These are phyloP conservation scores for Pachyuromys duprasi DNA, from an alignment of 2,797 vertebrate species.

Conservation along the genomic window DNA sequence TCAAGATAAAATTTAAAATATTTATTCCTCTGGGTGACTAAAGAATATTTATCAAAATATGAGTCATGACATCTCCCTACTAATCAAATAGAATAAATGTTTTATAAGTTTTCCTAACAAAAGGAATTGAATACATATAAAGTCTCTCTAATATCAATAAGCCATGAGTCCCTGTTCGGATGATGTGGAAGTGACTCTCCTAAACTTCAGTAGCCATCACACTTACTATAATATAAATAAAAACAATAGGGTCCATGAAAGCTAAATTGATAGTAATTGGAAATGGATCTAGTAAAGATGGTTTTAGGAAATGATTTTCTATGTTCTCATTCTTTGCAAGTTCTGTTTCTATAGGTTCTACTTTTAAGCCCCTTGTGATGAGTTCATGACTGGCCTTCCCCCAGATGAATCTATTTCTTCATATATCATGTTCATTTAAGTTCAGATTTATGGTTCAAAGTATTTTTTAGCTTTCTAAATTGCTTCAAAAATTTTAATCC, in stretches of 20 bases:
- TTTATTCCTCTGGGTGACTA: not conserved
- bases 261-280: conserved; percentile 5
- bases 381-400: not conserved
- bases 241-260: not conserved
- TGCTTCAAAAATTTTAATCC: not conserved
- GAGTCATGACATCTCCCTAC: not conserved
- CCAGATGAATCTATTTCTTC: not conserved
- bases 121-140: not conserved
- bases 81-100: conserved; percentile 38
- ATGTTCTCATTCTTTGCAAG: not conserved
- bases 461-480: not conserved
- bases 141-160: conserved; percentile 40
- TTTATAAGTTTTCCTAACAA: conserved; percentile 17
- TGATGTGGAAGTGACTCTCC: not conserved
- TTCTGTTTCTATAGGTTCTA: not conserved
- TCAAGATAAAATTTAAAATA: not conserved
- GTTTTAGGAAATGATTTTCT: not conserved
- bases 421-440: not conserved
- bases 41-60: not conserved
- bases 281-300: not conserved
- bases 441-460: not conserved
- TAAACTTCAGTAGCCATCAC: not conserved
- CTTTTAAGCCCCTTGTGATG: not conserved
- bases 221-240: not conserved
- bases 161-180: not conserved